Conservation (phyloP, 2,888 invertebrate species). For the Andrena bucephala region DNA sequence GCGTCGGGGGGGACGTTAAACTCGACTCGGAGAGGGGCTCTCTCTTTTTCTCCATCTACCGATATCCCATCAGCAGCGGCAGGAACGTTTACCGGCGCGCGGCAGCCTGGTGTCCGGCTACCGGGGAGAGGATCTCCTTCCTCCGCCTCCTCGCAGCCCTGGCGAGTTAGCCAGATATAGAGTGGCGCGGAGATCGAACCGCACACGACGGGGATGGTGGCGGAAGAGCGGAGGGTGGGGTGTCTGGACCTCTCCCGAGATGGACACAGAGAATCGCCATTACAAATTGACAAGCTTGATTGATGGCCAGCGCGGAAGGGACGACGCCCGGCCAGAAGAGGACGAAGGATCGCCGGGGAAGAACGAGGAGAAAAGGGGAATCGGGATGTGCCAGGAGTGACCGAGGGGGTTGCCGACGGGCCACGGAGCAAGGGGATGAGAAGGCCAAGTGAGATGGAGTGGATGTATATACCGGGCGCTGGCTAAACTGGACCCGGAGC, state of each 20-base stretch:
- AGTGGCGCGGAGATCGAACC: conserved; percentile 61
- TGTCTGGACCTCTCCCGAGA: conserved; percentile 80
- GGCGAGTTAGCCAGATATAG: conserved; percentile 57
- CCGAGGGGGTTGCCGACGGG: conserved; percentile 70
- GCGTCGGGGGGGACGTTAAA: conserved; percentile 70
- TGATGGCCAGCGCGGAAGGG: conserved; percentile 83
- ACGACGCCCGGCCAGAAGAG: conserved; percentile 66
- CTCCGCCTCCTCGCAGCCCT: conserved; percentile 12
- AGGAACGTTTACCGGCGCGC: conserved; percentile 65
- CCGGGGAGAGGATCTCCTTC: conserved; percentile 52
- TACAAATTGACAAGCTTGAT: conserved; percentile 87
- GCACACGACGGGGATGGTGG: conserved; percentile 50
- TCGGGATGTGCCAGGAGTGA: conserved; percentile 55
- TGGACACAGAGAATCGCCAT: conserved; percentile 86
- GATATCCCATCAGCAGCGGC: conserved; percentile 75
- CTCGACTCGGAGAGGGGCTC: conserved; percentile 56
- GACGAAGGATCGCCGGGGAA: conserved; percentile 65
- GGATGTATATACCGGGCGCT: conserved; percentile 60
- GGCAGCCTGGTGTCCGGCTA: conserved; percentile 62
- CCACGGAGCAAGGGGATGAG: conserved; percentile 63
- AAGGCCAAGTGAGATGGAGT: conserved; percentile 77
- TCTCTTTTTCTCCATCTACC: conserved; percentile 71
- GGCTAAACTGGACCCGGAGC: conserved; percentile 52
- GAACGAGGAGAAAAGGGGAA: conserved; percentile 60
- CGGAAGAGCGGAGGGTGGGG: conserved; percentile 66